Conservation (phyloP, 2,888 invertebrate species). For the Chirona hameri region DNA sequence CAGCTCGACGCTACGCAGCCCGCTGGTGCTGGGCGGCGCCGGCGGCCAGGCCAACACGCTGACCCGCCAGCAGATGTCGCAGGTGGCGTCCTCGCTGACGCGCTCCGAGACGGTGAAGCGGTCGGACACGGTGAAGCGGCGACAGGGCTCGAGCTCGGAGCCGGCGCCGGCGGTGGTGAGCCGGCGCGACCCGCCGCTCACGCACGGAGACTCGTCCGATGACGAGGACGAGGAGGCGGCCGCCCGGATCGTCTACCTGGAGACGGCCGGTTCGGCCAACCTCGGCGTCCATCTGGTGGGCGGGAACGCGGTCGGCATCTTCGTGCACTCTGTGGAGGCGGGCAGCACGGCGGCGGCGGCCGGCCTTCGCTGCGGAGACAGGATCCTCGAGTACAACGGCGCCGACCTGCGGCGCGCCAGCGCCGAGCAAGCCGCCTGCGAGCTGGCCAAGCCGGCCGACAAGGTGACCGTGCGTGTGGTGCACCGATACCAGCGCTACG, state of each 20-base stretch:
- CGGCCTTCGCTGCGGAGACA: conserved; percentile 60
- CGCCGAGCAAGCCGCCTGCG: conserved; percentile 90
- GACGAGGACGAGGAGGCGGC: conserved; percentile 46
- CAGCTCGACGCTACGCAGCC: conserved; percentile 39
- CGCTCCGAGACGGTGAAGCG: conserved; percentile 22
- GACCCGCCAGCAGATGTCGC: conserved; percentile 27
- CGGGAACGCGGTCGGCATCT: conserved; percentile 94
- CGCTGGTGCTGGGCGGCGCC: conserved; percentile 26
- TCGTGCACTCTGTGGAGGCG: conserved; percentile 84
- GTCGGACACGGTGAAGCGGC: background rate
- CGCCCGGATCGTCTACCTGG: conserved; percentile 70
- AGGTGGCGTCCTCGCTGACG: conserved; percentile 29
- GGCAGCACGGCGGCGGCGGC: conserved; percentile 54
- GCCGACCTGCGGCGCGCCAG: conserved; percentile 83
- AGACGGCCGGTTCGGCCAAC: conserved; percentile 83
- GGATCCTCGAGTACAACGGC: conserved; percentile 91
- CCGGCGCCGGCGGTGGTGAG: background rate
- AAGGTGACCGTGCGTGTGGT: conserved; percentile 78
- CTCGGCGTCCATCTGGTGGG: conserved; percentile 88
- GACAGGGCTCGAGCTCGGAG: conserved; percentile 5
- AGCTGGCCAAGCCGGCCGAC: conserved; percentile 87
- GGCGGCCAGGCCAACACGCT: conserved; percentile 7
- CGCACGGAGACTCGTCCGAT: background rate
- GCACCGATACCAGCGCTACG: conserved; percentile 76
- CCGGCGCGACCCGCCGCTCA: background rate